Evolutionary conservation across 2,797 vertebrate genomes (phyloP), one percentile per base, ranked within the genome.

Genomic region (Kryptopterus vitreolus): DNA sequence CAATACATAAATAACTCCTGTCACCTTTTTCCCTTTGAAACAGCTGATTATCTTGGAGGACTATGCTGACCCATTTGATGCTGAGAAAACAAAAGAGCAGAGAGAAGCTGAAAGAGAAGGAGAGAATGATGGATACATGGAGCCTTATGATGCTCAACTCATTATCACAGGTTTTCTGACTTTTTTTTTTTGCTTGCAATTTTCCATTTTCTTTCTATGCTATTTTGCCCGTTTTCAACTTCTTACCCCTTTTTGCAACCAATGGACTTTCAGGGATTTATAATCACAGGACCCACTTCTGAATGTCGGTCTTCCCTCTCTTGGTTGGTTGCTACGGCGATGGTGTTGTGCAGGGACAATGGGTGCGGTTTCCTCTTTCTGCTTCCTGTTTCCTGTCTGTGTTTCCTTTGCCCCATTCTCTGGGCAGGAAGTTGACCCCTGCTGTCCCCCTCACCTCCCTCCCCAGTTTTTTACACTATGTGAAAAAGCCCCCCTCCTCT

Each of bases 121-220:
- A 0, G 94, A 97, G 84, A 98, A 99, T 0, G 97, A 99, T 0
- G 97, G 97, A 0, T 99, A 98, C 89, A 98, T 99, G 97, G 97
- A 99, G 73, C 97, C 97, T 0, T 99, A 99, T 0, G 97, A 99
- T 0, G 97, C 97, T 0, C 97, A 98, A 88, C 96, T 98, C 79
- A 98, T 99, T 91, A 99, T 99, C 83, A 98, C 97, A 90, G 97
- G 97, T 98, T 81, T 82, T 16, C 50, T 16, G 1, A n/a, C n/a
- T 29, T 55, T 29, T 22, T 61, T 16, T 62, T 24, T 66, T 35
- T 46, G 31, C 50, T 48, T 43, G 24, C 52, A 31, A 71, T 68
- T 48, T 20, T 55, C 7, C 10, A 3, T 72, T 77, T 0, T 71
- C n/a, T 22, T 33, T 10, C 22, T 33, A 13, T 29, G 20, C 38